Evolutionary conservation across 2,888 invertebrate species (phyloP), one percentile per base, ranked within the genome.

Genomic region (Cremastobaeus sp.): DNA sequence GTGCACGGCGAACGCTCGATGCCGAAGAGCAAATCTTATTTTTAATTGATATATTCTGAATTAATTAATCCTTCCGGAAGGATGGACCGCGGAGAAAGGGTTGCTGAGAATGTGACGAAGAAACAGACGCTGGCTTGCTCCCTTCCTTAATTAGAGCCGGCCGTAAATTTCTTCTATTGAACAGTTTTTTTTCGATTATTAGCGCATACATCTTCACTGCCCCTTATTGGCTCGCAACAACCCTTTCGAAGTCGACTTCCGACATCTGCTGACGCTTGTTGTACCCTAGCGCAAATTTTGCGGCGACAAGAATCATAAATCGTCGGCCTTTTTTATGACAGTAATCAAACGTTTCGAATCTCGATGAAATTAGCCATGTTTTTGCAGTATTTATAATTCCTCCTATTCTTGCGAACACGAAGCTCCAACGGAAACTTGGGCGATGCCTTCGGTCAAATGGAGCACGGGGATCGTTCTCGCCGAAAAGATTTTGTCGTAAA

Each of bases 1-100:
- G 35, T 30, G 21, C 11, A 5, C 30, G 20, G 28, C 37, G 37
- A 64, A 71, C 41, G 70, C 65, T 71, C 77, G 81, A 78, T 81
- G 82, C 82, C 76, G 83, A 83, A 83, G 83, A 85, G 84, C 84
- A 86, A 88, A 87, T 86, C 86, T 87, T 85, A 85, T 84, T 86
- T 86, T 87, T 88, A 88, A 88, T 88, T 88, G 87, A 88, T 88
- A 86, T 86, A 87, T 88, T 86, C 84, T 85, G 86, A 86, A 86
- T 86, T 88, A 87, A 88, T 88, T 87, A 87, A 87, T 88, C 83
- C 87, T 85, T 82, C 81, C 81, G 76, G 71, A 59, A 65, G 69
- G 64, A 69, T 71, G 74, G 70, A 70, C 74, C 66, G 20, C 65
- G 71, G 59, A 21, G 60, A 78, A 80, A 78, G 80, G 80, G 78